Evolutionary conservation across 2,113 vertebrate species (phyloP).

Genomic region (Rhinolophus sinicus): DNA sequence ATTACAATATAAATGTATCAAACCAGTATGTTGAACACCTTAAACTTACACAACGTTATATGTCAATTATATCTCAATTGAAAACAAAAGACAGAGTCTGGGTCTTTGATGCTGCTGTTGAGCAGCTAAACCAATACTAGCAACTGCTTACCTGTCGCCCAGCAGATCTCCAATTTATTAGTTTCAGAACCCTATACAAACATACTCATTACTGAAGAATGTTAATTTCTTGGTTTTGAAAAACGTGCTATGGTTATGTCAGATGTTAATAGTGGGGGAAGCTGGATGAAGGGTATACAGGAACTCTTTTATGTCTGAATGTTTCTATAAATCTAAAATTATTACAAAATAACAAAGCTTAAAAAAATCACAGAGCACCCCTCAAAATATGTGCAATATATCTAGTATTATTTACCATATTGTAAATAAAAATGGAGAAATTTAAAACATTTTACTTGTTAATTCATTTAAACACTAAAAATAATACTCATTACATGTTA

Average conservation of each 20-base stretch:
- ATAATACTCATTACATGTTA: neutral
- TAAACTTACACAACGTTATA: neutral
- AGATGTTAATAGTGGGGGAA: conserved; percentile 23
- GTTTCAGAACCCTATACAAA: neutral
- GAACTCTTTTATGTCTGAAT: neutral
- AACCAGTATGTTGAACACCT: neutral
- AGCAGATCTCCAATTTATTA: neutral
- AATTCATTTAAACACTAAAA: neutral
- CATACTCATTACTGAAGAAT: neutral
- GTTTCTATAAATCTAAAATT: neutral
- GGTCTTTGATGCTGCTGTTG: neutral
- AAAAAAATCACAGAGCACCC: neutral
- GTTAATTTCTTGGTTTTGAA: neutral
- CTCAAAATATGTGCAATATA: neutral
- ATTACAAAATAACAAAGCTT: conserved; percentile 16
- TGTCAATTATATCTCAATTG: neutral
- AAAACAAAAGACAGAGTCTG: neutral
- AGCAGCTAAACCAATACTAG: neutral
- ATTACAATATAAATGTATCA: neutral
- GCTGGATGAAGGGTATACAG: neutral
- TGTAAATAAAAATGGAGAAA: neutral
- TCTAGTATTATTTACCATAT: neutral
- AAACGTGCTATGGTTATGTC: neutral
- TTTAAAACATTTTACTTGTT: conserved; percentile 5
- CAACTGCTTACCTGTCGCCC: neutral